Percentiles rank a stretch among this genome's conserved stretches.
phyloP scores from a whole-genome alignment of 2,888 invertebrate genomes.

The Mantis religiosa region DNA sequence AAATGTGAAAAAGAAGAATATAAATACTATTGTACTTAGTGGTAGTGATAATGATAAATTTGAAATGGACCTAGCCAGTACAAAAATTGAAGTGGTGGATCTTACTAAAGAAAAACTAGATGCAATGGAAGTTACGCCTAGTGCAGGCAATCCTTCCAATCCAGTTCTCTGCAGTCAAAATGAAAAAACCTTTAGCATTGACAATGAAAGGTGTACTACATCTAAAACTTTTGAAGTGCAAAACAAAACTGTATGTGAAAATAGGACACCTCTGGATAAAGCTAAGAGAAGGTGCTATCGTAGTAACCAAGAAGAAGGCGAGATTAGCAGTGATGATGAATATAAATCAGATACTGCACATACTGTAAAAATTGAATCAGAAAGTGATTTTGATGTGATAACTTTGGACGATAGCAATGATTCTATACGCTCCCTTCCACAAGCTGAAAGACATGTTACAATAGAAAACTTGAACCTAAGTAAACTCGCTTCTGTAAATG shows the following conservation, averaged over 20 bases:
- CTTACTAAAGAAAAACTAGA: neutral
- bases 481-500: neutral
- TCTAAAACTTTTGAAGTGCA: neutral
- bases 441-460: neutral
- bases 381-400: neutral
- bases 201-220: neutral
- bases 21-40: neutral
- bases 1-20: neutral
- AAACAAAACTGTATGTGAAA: neutral
- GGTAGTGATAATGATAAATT: neutral
- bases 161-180: neutral
- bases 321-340: neutral
- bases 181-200: neutral
- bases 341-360: neutral
- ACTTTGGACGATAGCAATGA: neutral
- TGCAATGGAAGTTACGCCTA: neutral
- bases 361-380: neutral
- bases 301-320: slow-evolving; percentile 9
- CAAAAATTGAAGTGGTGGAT: neutral
- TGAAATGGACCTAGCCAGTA: neutral
- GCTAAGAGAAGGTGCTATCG: neutral
- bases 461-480: neutral
- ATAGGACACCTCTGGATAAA: neutral
- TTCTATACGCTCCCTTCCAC: neutral
- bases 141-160: no score